These are phyloP conservation scores for Ephestia elutella DNA, from an alignment of 1,140 invertebrate species.

Conservation along the genomic window DNA sequence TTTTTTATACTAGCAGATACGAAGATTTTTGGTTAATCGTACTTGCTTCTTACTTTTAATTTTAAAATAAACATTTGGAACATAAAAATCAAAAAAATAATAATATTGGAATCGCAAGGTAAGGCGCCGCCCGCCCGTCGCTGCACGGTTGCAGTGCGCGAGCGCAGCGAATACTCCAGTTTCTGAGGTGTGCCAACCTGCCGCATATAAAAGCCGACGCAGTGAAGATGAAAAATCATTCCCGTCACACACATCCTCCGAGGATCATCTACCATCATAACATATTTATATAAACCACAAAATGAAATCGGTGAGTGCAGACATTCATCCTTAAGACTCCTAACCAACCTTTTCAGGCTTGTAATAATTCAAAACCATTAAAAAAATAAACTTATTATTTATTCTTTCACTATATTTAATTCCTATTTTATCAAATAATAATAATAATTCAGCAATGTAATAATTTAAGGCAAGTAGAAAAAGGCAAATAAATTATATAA, in stretches of 20 bases:
- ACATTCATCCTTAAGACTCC: not conserved
- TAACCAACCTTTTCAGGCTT: not conserved
- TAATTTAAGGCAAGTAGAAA: too few species aligned
- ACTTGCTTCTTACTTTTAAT: too few species aligned
- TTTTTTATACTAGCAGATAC: too few species aligned
- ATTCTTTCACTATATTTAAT: too few species aligned
- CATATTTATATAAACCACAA: constrained; percentile 32
- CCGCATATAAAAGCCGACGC: constrained; percentile 56
- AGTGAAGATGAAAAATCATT: constrained; percentile 66
- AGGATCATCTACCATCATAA: constrained; percentile 38
- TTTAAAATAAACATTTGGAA: too few species aligned
- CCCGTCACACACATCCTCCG: constrained; percentile 55
- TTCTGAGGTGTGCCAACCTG: constrained; percentile 46
- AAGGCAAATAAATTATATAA: too few species aligned
- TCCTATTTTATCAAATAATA: too few species aligned
- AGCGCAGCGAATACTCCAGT: constrained; percentile 47
- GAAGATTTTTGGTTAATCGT: too few species aligned
- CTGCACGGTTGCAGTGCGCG: constrained; percentile 18
- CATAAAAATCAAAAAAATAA: constrained; percentile 37
- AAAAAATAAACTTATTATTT: too few species aligned
- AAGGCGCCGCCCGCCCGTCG: constrained; percentile 5
- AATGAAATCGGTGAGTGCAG: constrained; percentile 65
- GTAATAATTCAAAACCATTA: too few species aligned
- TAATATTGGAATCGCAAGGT: constrained; percentile 11
- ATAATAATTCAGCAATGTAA: too few species aligned